These are phyloP conservation scores for Okamejei kenojei DNA, from an alignment of 2,797 vertebrate species.

Conservation along the genomic window DNA sequence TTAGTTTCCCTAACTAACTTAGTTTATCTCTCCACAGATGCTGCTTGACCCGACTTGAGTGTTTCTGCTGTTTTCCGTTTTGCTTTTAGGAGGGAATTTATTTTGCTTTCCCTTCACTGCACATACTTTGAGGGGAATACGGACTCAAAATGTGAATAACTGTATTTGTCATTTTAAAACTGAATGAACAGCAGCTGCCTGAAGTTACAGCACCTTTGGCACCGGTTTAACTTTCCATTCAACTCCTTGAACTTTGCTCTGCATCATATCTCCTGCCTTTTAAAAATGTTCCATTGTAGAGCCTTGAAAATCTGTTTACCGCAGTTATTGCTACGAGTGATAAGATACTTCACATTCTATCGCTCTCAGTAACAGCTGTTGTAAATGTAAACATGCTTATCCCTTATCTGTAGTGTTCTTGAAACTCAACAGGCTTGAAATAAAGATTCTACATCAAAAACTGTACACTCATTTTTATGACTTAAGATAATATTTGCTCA, in stretches of 20 bases:
- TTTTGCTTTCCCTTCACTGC: too few relatives aligned
- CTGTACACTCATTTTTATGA: not conserved
- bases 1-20: too few relatives aligned
- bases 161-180: not conserved
- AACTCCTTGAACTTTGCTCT: not conserved
- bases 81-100: too few relatives aligned
- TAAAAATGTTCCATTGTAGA: not conserved
- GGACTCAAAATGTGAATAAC: not conserved
- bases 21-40: too few relatives aligned
- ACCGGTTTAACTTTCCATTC: not conserved
- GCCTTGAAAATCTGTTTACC: not conserved
- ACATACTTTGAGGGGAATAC: too few relatives aligned
- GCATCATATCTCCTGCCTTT: not conserved
- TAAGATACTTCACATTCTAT: not conserved
- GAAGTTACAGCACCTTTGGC: not conserved
- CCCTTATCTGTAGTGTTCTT: not conserved
- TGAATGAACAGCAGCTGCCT: not conserved
- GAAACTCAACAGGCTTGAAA: not conserved
- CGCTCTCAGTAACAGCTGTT: too few relatives aligned
- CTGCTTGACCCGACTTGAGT: too few relatives aligned
- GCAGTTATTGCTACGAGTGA: not conserved
- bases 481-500: not conserved
- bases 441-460: not conserved
- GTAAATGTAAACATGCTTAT: not conserved
- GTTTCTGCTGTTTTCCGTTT: too few relatives aligned